These are phyloP conservation scores for Dendropsophus ebraccatus DNA, from an alignment of 2,113 vertebrate species.

Conservation along the genomic window DNA sequence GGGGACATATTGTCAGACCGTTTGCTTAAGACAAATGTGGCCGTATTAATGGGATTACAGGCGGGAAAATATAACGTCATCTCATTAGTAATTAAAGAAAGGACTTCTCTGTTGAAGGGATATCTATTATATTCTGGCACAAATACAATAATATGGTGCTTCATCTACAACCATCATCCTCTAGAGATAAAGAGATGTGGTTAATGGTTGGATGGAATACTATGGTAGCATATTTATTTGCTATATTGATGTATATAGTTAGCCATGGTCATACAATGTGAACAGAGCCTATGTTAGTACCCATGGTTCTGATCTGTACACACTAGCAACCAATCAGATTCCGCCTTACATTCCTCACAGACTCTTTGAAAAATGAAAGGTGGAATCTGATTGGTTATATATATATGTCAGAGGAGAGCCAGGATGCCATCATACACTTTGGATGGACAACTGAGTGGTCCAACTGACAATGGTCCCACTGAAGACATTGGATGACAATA, in stretches of 20 bases:
- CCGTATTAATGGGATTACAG: conserved; percentile 76
- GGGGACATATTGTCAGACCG: conserved; percentile 91
- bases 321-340: no score
- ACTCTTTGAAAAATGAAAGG: no score
- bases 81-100: conserved; percentile 41
- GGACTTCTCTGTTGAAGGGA: not conserved
- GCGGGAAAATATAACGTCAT: conserved; percentile 4
- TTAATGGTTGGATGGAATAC: not conserved
- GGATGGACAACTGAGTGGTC: no score
- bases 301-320: not conserved
- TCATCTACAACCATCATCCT: not conserved
- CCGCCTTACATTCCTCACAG: no score
- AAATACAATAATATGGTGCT: not conserved
- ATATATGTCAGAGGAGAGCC: no score
- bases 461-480: no score
- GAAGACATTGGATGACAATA: no score
- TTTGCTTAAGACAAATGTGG: conserved; percentile 95
- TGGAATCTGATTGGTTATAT: no score
- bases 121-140: not conserved
- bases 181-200: not conserved
- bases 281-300: not conserved
- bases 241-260: not conserved
- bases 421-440: no score
- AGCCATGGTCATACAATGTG: not conserved
- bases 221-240: not conserved